Evolutionary conservation across 1,140 invertebrate species (phyloP).

Genomic region (Argopecten irradians): DNA sequence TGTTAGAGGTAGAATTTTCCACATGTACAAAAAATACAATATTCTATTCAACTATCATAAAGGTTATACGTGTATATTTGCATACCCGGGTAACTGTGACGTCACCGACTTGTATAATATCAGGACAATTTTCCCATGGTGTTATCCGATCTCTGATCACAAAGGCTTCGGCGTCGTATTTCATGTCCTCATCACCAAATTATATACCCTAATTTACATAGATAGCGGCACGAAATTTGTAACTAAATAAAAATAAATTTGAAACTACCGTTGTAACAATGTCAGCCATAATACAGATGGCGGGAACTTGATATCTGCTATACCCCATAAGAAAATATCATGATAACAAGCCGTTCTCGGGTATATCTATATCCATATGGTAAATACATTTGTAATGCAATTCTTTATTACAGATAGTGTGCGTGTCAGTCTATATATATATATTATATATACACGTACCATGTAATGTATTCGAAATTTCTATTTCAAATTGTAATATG

Average conservation of each 20-base stretch:
- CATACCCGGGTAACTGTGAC: background rate
- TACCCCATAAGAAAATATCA: no score
- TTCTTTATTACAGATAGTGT: background rate
- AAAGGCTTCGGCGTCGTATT: background rate
- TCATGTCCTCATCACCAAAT: background rate
- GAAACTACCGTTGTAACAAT: background rate
- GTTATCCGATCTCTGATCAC: background rate
- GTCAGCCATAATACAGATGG: background rate
- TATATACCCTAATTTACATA: conserved; percentile 2
- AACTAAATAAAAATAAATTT: background rate
- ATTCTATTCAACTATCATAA: no score
- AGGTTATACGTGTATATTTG: no score
- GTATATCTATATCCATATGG: background rate
- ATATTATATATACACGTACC: no score
- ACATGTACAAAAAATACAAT: no score
- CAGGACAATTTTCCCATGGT: background rate
- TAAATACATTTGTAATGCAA: background rate
- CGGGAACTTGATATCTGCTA: background rate
- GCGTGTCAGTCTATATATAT: background rate
- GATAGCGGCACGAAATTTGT: conserved; percentile 2
- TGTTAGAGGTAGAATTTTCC: no score
- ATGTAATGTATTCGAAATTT: background rate
- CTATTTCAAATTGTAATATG: background rate
- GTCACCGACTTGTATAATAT: background rate
- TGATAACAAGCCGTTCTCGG: no score